phyloP scores from a whole-genome alignment of 2,888 invertebrate genomes.

The Drosophila paranaensis region DNA sequence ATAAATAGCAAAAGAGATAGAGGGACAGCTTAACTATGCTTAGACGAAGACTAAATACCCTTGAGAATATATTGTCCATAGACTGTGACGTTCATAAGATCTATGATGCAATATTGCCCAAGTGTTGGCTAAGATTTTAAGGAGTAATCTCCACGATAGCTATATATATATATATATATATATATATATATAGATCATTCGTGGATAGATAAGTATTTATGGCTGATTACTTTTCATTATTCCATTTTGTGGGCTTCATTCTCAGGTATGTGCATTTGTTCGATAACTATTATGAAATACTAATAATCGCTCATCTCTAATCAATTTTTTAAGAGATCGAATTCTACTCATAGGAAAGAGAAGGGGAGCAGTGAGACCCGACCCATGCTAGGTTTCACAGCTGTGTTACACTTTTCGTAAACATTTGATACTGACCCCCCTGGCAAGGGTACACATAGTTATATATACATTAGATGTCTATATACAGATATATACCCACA shows the following conservation, averaged over 20 bases:
- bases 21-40: neutral
- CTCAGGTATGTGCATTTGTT: too few relatives aligned
- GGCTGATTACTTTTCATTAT: neutral
- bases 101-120: neutral
- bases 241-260: neutral
- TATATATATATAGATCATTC: too few relatives aligned
- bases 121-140: neutral
- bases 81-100: neutral
- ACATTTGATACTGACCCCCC: neutral
- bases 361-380: too few relatives aligned
- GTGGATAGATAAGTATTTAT: too few relatives aligned
- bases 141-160: neutral
- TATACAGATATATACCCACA: slow-evolving; percentile 9
- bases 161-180: too few relatives aligned
- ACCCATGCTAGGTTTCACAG: slow-evolving; percentile 1
- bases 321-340: neutral
- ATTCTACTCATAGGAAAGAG: neutral
- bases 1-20: slow-evolving; percentile 7
- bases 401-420: neutral
- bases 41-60: neutral
- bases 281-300: neutral
- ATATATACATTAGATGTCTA: slow-evolving; percentile 27
- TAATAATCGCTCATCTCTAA: neutral
- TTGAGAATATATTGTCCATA: neutral
- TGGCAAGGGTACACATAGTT: neutral